Percentiles rank a stretch among this genome's conserved stretches.
These are phyloP conservation scores for Actinernus sp. DNA, from an alignment of 92 coral and sea anemone genomes.

Conservation along the genomic window DNA sequence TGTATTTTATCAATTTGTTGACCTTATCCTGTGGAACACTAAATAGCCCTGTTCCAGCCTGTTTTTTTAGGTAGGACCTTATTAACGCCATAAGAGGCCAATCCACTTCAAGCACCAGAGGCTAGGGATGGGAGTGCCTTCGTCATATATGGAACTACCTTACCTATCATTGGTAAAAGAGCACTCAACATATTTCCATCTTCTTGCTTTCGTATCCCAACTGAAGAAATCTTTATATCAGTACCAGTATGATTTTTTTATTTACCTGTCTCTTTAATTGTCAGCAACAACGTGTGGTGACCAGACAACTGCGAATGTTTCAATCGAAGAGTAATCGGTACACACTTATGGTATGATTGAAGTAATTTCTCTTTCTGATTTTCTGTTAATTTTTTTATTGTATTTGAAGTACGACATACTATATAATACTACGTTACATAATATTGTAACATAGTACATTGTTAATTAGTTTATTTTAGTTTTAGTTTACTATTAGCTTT, in stretches of 20 bases:
- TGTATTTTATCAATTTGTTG: conserved; percentile 7
- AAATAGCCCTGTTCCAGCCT: conserved; percentile 1
- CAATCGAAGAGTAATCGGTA: not conserved
- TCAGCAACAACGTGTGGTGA: conserved; percentile 3
- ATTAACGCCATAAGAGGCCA: not conserved
- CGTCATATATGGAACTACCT: not conserved
- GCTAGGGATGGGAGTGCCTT: not conserved
- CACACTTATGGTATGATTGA: not conserved
- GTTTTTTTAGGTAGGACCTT: not conserved
- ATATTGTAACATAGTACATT: not conserved
- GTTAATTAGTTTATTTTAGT: too few species aligned
- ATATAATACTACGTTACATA: not conserved
- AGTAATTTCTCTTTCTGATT: not conserved
- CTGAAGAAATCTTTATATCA: conserved; percentile 5
- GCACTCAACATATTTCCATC: conserved; percentile 1
- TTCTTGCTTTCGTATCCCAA: not conserved
- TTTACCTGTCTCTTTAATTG: conserved; percentile 1
- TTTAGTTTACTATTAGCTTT: too few species aligned
- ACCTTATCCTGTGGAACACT: conserved; percentile 8
- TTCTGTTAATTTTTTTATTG: not conserved
- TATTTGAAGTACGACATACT: not conserved
- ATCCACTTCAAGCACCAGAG: not conserved
- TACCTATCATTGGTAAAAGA: not conserved
- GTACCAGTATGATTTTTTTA: not conserved
- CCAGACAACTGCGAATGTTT: conserved; percentile 1